phyloP scores from a whole-genome alignment of 2,797 vertebrate species.

The Sebastolobus alascanus region DNA sequence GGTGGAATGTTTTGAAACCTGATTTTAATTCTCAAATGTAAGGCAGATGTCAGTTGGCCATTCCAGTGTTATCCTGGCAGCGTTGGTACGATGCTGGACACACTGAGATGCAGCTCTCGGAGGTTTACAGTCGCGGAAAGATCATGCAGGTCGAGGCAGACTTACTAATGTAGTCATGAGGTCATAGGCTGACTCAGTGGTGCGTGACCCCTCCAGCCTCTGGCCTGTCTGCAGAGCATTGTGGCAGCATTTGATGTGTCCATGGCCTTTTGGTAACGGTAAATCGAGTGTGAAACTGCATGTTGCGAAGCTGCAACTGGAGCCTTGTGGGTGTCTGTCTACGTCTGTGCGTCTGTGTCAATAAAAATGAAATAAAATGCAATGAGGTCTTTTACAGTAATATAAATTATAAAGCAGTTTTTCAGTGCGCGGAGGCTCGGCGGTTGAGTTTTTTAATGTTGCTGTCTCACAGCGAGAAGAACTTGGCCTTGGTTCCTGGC shows the following conservation, averaged over 20 bases:
- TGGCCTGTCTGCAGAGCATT: conserved; percentile 33
- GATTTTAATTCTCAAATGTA: conserved; percentile 6
- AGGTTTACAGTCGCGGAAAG: conserved; percentile 15
- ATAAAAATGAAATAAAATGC: conserved; percentile 48
- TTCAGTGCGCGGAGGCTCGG: conserved; percentile 28
- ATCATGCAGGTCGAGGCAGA: conserved; percentile 22
- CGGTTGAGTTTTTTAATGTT: conserved; percentile 21
- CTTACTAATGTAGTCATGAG: conserved; percentile 39
- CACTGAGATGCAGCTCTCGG: not conserved
- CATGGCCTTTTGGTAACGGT: conserved; percentile 56
- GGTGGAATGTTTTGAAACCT: not conserved
- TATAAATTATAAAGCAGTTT: conserved; percentile 51
- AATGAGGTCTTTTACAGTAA: conserved; percentile 58
- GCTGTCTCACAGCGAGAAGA: conserved; percentile 21
- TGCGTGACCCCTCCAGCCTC: conserved; percentile 54
- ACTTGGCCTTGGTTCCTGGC: not conserved
- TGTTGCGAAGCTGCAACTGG: conserved; percentile 57
- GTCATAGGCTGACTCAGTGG: conserved; percentile 50
- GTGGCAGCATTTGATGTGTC: conserved; percentile 60
- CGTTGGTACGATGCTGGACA: not conserved
- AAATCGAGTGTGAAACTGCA: conserved; percentile 77
- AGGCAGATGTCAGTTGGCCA: conserved; percentile 3
- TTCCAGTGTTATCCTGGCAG: not conserved
- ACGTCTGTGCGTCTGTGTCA: conserved; percentile 49
- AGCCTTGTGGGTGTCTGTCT: conserved; percentile 59